A percentile compares a stretch with the other conserved stretches of the same genome.
Conservation (phyloP, 2,113 vertebrate genomes). For the Epinephelus lanceolatus region DNA sequence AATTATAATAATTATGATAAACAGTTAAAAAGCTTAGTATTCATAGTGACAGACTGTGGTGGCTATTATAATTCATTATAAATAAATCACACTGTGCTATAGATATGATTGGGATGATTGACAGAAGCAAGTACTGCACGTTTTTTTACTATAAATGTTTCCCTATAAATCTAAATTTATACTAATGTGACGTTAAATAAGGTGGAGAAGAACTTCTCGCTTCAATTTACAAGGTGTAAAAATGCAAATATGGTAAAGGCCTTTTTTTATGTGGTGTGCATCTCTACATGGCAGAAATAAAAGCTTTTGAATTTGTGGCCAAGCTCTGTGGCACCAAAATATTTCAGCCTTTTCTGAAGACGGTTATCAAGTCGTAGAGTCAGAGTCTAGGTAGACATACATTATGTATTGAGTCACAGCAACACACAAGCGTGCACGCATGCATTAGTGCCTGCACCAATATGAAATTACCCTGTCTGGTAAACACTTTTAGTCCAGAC, state of each 20-base stretch:
- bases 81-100: background rate
- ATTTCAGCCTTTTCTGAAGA: slow-evolving; percentile 7
- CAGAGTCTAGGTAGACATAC: background rate
- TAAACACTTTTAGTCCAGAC: slow-evolving; percentile 56
- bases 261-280: too few species aligned
- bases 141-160: background rate
- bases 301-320: background rate
- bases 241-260: too few species aligned
- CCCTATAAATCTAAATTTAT: background rate
- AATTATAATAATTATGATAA: background rate
- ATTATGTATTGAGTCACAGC: slow-evolving; percentile 8
- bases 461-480: slow-evolving; percentile 61
- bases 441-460: slow-evolving; percentile 29
- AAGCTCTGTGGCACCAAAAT: background rate
- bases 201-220: background rate
- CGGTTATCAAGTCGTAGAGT: background rate
- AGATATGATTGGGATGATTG: background rate
- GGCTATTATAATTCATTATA: background rate
- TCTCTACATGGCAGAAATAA: background rate
- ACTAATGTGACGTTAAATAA: background rate
- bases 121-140: too few species aligned
- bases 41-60: background rate
- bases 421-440: slow-evolving; percentile 22
- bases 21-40: background rate
- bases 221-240: too few species aligned